These are phyloP conservation scores for Leptopilina myrica DNA, from an alignment of 2,888 invertebrate species.

Conservation along the genomic window DNA sequence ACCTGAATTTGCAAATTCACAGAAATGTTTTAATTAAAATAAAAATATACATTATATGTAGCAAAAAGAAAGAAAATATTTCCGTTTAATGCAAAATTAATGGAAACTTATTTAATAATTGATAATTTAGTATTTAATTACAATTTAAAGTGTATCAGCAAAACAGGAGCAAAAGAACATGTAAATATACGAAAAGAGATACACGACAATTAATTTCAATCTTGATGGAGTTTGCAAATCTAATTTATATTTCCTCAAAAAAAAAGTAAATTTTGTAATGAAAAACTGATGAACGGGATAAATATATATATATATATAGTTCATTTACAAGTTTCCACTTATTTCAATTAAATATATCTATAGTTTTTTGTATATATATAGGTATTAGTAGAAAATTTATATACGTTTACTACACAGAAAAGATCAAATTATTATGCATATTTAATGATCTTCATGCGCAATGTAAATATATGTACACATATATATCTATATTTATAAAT, in stretches of 20 bases:
- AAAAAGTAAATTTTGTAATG: slow-evolving; percentile 1
- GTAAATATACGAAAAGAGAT: neutral
- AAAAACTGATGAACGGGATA: neutral
- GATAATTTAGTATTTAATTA: neutral
- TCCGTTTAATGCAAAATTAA: too few relatives aligned
- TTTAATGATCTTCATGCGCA: slow-evolving; percentile 21
- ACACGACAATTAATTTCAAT: neutral
- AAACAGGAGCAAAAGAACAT: neutral
- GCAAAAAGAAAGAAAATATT: too few relatives aligned
- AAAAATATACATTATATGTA: too few relatives aligned
- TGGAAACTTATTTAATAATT: neutral
- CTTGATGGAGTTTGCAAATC: slow-evolving; percentile 6
- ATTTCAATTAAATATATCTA: slow-evolving; percentile 15
- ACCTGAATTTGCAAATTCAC: too few relatives aligned
- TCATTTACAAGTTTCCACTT: slow-evolving; percentile 3
- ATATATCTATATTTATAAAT: neutral
- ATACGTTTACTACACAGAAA: neutral
- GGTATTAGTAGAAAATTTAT: slow-evolving; percentile 22
- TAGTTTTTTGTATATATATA: too few relatives aligned
- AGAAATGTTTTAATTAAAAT: too few relatives aligned
- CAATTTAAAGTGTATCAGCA: neutral
- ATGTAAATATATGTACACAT: neutral
- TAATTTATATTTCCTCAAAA: slow-evolving; percentile 31
- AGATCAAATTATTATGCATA: slow-evolving; percentile 30
- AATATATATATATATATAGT: neutral